phyloP scores from a whole-genome alignment of 2,797 vertebrate species.

The Syngnathus rostellatus region DNA sequence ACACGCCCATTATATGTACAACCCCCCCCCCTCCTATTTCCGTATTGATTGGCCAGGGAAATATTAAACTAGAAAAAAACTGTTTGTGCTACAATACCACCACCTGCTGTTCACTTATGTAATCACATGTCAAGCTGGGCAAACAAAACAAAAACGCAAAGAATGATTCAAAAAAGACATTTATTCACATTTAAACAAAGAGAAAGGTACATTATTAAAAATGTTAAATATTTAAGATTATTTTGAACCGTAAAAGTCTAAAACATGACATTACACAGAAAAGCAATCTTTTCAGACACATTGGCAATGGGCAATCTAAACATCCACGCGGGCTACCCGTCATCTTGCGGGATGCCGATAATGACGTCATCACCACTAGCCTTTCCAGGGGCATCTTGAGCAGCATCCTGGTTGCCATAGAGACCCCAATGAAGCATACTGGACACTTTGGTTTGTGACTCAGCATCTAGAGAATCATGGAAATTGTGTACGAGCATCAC shows the following conservation, averaged over 20 bases:
- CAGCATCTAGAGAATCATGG: neutral
- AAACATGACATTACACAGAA: slow-evolving; percentile 7
- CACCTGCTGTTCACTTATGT: neutral
- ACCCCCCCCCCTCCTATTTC: too few relatives aligned
- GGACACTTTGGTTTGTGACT: neutral
- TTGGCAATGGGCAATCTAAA: neutral
- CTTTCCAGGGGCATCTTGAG: too few relatives aligned
- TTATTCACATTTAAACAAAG: neutral
- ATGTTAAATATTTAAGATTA: slow-evolving; percentile 32
- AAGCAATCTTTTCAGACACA: neutral
- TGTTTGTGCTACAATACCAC: neutral
- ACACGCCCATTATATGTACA: too few relatives aligned
- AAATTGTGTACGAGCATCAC: too few relatives aligned
- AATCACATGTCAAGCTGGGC: neutral
- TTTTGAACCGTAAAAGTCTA: slow-evolving; percentile 15
- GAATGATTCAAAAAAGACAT: neutral
- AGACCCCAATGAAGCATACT: neutral
- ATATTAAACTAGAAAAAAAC: too few relatives aligned
- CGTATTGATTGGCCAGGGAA: too few relatives aligned
- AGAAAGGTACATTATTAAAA: slow-evolving; percentile 21
- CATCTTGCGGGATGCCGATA: too few relatives aligned
- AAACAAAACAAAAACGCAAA: neutral
- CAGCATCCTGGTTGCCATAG: neutral
- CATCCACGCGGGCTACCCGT: too few relatives aligned
- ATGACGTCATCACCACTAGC: neutral